A percentile compares a stretch with the other conserved stretches of the same genome.
Evolutionary conservation across 2,888 invertebrate species (phyloP).

Genomic region (Priocnemis perturbator): DNA sequence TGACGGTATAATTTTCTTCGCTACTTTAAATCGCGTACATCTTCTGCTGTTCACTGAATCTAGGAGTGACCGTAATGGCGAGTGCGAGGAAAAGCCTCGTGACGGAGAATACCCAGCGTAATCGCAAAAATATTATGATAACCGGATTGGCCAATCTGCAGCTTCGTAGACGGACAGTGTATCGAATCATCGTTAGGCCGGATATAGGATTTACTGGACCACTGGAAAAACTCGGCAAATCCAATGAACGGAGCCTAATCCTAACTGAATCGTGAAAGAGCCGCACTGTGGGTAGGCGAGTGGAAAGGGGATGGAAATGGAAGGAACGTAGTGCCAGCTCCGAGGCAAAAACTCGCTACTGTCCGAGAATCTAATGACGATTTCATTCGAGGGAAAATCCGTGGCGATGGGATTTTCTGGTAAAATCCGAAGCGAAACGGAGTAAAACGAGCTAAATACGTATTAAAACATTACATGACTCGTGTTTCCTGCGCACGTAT

Average conservation of each 20-base stretch:
- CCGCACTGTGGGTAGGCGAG: slow-evolving; percentile 24
- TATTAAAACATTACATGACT: slow-evolving; percentile 48
- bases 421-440: slow-evolving; percentile 29
- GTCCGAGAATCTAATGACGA: slow-evolving; percentile 64
- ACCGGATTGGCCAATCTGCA: slow-evolving; percentile 68
- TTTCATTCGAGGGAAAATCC: slow-evolving; percentile 60
- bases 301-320: slow-evolving; percentile 26
- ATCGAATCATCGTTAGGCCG: slow-evolving; percentile 74
- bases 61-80: no score
- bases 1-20: no score
- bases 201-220: slow-evolving; percentile 69
- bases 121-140: slow-evolving; percentile 74
- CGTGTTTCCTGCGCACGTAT: slow-evolving; percentile 21
- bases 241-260: slow-evolving; percentile 65
- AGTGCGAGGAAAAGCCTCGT: slow-evolving; percentile 43
- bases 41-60: no score
- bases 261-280: slow-evolving; percentile 57
- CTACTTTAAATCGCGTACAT: no score
- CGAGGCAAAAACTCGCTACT: slow-evolving; percentile 40
- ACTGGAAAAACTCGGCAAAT: slow-evolving; percentile 62
- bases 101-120: slow-evolving; percentile 42
- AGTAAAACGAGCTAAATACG: slow-evolving; percentile 31
- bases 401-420: slow-evolving; percentile 38
- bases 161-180: slow-evolving; percentile 43
- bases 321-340: slow-evolving; percentile 17